Percentiles rank a stretch among this genome's conserved stretches.
phyloP scores from a whole-genome alignment of 2,113 vertebrate species.

The Tachycineta bicolor region DNA sequence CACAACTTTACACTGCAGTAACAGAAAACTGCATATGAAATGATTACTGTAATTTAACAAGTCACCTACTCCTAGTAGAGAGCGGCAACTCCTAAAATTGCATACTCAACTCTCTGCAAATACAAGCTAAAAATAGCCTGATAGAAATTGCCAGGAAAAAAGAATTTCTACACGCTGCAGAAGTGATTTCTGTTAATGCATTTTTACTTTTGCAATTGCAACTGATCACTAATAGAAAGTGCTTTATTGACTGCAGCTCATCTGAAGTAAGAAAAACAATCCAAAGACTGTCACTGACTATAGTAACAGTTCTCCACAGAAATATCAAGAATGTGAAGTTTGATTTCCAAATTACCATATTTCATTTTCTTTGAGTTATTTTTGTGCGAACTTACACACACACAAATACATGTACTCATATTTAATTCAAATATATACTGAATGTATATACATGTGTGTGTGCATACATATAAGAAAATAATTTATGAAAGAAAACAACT shows the following conservation, averaged over 20 bases:
- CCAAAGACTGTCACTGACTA: not conserved
- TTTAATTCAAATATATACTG: not conserved
- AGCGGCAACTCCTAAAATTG: not conserved
- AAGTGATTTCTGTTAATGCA: not conserved
- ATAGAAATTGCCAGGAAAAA: not conserved
- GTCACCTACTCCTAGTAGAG: not conserved
- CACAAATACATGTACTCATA: not conserved
- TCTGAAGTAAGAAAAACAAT: not conserved
- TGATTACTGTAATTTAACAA: not conserved
- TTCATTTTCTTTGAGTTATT: not conserved
- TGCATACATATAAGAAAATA: not conserved
- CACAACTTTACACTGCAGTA: not conserved
- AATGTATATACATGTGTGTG: not conserved
- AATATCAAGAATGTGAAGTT: not conserved
- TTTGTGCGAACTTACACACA: not conserved
- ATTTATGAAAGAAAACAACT: conserved; percentile 65
- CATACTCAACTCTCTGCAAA: not conserved
- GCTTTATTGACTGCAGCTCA: not conserved
- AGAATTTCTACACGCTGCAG: not conserved
- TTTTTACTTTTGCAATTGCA: not conserved
- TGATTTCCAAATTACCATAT: not conserved
- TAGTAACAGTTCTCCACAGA: not conserved
- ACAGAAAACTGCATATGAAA: not conserved
- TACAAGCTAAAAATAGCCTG: not conserved
- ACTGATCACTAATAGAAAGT: not conserved